These are phyloP conservation scores for Arenaria interpres DNA, from an alignment of 2,113 vertebrate genomes.

Conservation along the genomic window DNA sequence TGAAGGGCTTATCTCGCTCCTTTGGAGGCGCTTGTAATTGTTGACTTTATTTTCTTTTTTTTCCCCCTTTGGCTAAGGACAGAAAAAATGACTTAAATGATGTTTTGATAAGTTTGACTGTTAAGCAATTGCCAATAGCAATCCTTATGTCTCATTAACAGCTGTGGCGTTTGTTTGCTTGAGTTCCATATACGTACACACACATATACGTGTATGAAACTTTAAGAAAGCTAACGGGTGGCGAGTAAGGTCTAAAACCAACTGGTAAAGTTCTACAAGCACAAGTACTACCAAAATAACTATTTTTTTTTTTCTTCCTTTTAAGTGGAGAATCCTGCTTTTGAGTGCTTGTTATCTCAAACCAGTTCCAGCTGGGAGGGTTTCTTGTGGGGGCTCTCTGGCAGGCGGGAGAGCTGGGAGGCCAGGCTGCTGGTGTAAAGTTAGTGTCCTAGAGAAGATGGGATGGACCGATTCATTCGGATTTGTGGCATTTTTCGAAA, in stretches of 20 bases:
- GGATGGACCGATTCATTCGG: background rate
- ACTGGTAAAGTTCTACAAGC: background rate
- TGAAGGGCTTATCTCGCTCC: conserved; percentile 48
- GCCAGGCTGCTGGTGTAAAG: background rate
- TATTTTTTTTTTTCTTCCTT: no score
- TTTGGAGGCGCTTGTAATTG: conserved; percentile 29
- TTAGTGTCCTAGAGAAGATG: background rate
- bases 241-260: background rate
- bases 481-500: background rate
- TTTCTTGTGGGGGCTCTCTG: background rate
- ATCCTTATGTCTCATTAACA: conserved; percentile 4
- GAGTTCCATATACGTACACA: background rate
- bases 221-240: background rate
- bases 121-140: conserved; percentile 32
- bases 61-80: background rate
- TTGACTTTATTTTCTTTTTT: background rate
- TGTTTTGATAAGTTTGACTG: conserved; percentile 59
- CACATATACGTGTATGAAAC: rapidly evolving
- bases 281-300: background rate
- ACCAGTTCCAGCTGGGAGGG: background rate
- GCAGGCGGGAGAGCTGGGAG: background rate
- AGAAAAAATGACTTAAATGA: conserved; percentile 58
- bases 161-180: background rate
- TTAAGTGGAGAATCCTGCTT: background rate
- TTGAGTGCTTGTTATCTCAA: background rate